Evolutionary conservation across 2,113 vertebrate genomes (phyloP), one percentile per base, ranked within the genome.

Genomic region (Elachura formosa): DNA sequence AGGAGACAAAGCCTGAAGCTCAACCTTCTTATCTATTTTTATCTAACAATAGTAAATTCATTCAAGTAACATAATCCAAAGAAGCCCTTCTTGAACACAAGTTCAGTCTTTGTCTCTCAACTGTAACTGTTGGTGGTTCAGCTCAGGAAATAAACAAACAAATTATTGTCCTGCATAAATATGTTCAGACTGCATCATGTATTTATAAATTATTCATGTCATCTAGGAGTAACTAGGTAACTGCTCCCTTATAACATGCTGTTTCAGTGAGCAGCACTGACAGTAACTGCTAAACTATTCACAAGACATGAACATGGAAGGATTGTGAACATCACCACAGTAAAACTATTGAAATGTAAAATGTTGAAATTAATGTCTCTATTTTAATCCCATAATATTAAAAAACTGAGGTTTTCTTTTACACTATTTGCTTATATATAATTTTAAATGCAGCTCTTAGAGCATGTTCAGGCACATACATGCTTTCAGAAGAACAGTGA

Each of bases 91-190:
- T 41, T 33, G 43, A 87, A 62, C 49, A 82, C 46, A 28, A 54
- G 28, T 75, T 91, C 76, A 41, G 61, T 21, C 43, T 84, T 73
- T 85, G 62, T 87, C 66, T 88, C 67, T 36, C 43, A 76, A 79
- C 82, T 28, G 31, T 40, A 90, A 66, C n/a, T 58, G 62, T 71
- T 81, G 54, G 75, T 66, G 38, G 52, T 28, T 93, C 87, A 76
- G 87, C 52, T 79, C 72, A 87, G 80, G 83, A 95, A 92, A 95
- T 43, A 89, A 75, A 68, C 41, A 88, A 83, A 84, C 73, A 91
- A 90, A 81, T 46, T 73, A 34, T 29, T 84, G 62, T 67, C 79
- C 90, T 90, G 75, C 41, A 89, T 66, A 94, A 96, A 87, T 79
- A 76, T 0, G 1, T 94, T 92, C 88, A 78, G 61, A 54, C 38